Base-by-base conservation (phyloP, 53 echinoderm and acorn worm species). In the Astropecten irregularis region DNA sequence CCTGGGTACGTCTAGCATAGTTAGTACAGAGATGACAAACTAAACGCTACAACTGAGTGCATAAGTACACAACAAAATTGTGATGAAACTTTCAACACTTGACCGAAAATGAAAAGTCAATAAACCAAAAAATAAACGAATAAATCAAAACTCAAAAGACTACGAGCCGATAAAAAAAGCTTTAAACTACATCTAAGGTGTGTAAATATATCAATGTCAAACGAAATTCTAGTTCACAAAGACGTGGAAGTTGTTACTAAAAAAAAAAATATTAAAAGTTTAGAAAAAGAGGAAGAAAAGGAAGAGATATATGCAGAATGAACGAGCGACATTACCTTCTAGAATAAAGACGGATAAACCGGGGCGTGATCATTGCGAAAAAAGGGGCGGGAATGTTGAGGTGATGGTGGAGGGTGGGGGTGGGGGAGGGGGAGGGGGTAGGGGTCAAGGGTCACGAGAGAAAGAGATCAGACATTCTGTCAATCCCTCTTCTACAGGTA, bases 181-280 rank as follows among this genome's bases (percentile, higher is more conserved):
- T 61, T 79, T 79, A 79, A 47, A 16, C 79, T 79, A 79, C n/a
- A 5, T 79, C 79, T 79, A 79, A 62, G 79, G 61, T 62, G 62
- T 62, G 20, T n/a, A 34, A 2, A 44, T 68, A 68, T 59, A 79
- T 62, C n/a, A n/a, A 77, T 61, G 35, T 31, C 44, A 19, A 60
- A 77, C 77, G 46, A 57, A 74, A 77, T 62, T 79, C 49, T 51
- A 68, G 47, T 46, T 25, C 62, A 79, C 61, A 62, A 79, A n/a
- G 20, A 79, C 61, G n/a, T 71, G 31, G 16, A 25, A 68, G 68
- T 44, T 44, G 46, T 44, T 68, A 23, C n/a, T n/a, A n/a, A n/a
- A n/a, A 42, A 42, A 42, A 42, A 42, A 8, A 42, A 42, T 42
- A 8, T 42, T 11, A 8, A 11, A 61, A 32, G 2, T 31, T 51